Conservation (phyloP, 2,113 vertebrate species). For the Ursus arctos region DNA sequence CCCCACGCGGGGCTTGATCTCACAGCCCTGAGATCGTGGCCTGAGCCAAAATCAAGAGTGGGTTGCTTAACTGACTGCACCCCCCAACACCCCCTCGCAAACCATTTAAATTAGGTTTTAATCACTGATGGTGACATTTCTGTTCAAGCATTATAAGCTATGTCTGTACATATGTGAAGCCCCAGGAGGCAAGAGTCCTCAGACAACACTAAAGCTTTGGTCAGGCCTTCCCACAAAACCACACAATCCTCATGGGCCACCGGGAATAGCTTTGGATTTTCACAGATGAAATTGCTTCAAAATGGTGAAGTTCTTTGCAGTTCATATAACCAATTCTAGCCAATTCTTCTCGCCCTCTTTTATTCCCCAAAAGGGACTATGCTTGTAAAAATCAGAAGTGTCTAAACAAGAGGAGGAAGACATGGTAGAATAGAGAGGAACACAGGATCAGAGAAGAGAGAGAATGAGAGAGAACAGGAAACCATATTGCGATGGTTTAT, state of each 20-base stretch:
- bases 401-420: neutral
- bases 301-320: neutral
- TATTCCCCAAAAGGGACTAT: constrained; percentile 1
- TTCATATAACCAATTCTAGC: constrained; percentile 41
- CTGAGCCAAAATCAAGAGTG: neutral
- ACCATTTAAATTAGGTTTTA: constrained; percentile 18
- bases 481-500: neutral
- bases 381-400: neutral
- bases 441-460: neutral
- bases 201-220: neutral
- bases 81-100: neutral
- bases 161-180: neutral
- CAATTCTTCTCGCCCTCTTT: neutral
- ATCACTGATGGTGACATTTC: constrained; percentile 18
- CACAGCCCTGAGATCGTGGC: neutral
- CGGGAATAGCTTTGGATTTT: constrained; percentile 27
- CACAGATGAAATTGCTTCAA: constrained; percentile 23
- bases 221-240: neutral
- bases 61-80: neutral
- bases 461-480: neutral
- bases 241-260: neutral
- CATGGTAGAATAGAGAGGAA: neutral
- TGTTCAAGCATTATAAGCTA: neutral
- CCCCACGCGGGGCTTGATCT: neutral
- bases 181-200: neutral